Conservation (phyloP, 2,797 vertebrate species). For the Crenichthys baileyi region DNA sequence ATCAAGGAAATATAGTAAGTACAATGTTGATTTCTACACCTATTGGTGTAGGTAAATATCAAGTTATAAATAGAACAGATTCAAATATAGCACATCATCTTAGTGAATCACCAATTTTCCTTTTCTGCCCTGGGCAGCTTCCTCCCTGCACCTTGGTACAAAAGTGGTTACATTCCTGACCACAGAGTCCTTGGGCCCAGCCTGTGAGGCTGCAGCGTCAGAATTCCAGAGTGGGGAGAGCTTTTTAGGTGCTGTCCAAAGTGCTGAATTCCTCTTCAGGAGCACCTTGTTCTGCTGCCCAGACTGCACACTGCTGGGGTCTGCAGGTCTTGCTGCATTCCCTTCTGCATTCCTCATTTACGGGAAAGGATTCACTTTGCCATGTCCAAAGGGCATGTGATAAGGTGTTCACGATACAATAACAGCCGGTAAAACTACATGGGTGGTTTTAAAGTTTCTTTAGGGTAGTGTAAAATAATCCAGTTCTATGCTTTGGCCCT, state of each 20-base stretch:
- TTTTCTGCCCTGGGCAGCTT: conserved; percentile 25
- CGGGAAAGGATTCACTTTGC: conserved; percentile 6
- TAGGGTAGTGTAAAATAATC: conserved; percentile 6
- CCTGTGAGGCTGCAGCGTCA: conserved; percentile 66
- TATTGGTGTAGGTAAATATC: conserved; percentile 3
- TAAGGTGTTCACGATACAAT: neutral
- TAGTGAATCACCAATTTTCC: conserved; percentile 43
- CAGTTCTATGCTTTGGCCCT: neutral
- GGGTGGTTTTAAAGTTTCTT: neutral
- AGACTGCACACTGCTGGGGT: conserved; percentile 65
- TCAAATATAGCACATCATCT: conserved; percentile 9
- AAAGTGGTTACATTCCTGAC: conserved; percentile 64
- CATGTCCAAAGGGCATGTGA: conserved; percentile 1
- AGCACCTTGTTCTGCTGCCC: conserved; percentile 83
- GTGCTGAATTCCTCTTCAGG: conserved; percentile 85
- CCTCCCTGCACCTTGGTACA: conserved; percentile 66
- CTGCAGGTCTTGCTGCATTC: conserved; percentile 59
- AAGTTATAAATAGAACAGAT: conserved; percentile 11
- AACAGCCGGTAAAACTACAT: conserved; percentile 6
- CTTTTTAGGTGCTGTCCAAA: conserved; percentile 87
- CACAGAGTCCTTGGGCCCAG: conserved; percentile 63
- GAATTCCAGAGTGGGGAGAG: conserved; percentile 74
- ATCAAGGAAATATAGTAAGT: neutral
- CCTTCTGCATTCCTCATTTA: neutral
- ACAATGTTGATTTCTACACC: neutral